A percentile compares a stretch with the other conserved stretches of the same genome.
Evolutionary conservation across 2,113 vertebrate genomes (phyloP).

Genomic region (Eretmochelys imbricata): DNA sequence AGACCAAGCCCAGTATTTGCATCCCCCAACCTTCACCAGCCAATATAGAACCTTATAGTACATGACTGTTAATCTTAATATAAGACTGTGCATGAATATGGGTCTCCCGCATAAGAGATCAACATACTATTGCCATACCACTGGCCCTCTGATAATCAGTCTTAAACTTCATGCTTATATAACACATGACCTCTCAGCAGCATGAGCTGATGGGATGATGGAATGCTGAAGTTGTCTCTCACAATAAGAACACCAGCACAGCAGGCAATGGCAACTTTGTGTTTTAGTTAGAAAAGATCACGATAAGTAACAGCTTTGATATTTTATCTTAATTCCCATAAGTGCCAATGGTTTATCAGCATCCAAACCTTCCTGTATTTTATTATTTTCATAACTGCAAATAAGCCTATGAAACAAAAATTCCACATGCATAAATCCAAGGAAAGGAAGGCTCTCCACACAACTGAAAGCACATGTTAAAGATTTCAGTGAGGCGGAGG

Average conservation of each 20-base stretch:
- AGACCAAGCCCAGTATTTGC: not conserved
- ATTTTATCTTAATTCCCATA: conserved; percentile 43
- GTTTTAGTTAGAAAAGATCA: conserved; percentile 42
- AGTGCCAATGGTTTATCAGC: not conserved
- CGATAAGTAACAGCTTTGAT: conserved; percentile 23
- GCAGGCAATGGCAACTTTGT: conserved; percentile 49
- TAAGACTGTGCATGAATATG: conserved; percentile 1
- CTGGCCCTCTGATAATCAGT: conserved; percentile 47
- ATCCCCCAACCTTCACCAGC: not conserved
- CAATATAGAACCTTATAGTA: not conserved
- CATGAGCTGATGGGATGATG: not conserved
- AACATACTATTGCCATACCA: not conserved
- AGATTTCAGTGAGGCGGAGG: not conserved
- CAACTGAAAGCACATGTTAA: too few relatives aligned
- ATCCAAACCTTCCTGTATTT: not conserved
- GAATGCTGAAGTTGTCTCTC: conserved; percentile 38
- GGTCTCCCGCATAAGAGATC: not conserved
- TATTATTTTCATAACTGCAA: not conserved
- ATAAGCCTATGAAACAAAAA: not conserved
- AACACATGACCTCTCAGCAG: conserved; percentile 34
- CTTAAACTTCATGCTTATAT: conserved; percentile 19
- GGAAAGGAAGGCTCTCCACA: too few relatives aligned
- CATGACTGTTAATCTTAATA: too few relatives aligned
- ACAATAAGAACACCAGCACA: conserved; percentile 49
- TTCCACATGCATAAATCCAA: not conserved